Percentiles rank a stretch among this genome's conserved stretches.
Conservation (phyloP, 2,888 invertebrate genomes). For the Thyatira batis region DNA sequence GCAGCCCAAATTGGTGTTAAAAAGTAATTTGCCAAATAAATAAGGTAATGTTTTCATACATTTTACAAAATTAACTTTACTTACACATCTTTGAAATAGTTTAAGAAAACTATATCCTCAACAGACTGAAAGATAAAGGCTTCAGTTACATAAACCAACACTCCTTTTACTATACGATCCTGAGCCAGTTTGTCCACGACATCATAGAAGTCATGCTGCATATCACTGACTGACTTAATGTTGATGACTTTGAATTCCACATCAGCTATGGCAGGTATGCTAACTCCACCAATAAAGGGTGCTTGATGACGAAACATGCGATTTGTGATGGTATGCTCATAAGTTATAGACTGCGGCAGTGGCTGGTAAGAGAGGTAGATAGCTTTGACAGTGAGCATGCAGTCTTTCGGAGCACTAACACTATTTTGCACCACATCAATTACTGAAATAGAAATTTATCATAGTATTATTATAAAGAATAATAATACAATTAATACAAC, state of each 20-base stretch:
- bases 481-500: neutral
- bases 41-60: conserved; percentile 2
- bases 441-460: conserved; percentile 52
- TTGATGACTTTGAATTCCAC: conserved; percentile 64
- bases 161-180: conserved; percentile 60
- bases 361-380: conserved; percentile 61
- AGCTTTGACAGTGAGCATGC: conserved; percentile 59
- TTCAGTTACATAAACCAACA: conserved; percentile 70
- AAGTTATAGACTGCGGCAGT: conserved; percentile 49
- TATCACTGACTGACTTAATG: conserved; percentile 41
- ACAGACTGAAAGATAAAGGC: conserved; percentile 62
- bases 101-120: conserved; percentile 65
- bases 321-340: conserved; percentile 41
- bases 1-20: too few species aligned
- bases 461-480: neutral
- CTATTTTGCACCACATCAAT: conserved; percentile 59
- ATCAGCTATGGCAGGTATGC: conserved; percentile 65
- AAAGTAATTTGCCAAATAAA: too few species aligned
- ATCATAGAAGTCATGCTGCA: conserved; percentile 49
- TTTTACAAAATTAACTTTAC: conserved; percentile 29
- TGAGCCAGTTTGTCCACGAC: conserved; percentile 48
- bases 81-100: conserved; percentile 67
- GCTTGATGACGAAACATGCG: conserved; percentile 31
- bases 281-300: conserved; percentile 63
- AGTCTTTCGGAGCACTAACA: conserved; percentile 59